Evolutionary conservation across 2,888 invertebrate genomes (phyloP).

Genomic region (Machimus rusticus): DNA sequence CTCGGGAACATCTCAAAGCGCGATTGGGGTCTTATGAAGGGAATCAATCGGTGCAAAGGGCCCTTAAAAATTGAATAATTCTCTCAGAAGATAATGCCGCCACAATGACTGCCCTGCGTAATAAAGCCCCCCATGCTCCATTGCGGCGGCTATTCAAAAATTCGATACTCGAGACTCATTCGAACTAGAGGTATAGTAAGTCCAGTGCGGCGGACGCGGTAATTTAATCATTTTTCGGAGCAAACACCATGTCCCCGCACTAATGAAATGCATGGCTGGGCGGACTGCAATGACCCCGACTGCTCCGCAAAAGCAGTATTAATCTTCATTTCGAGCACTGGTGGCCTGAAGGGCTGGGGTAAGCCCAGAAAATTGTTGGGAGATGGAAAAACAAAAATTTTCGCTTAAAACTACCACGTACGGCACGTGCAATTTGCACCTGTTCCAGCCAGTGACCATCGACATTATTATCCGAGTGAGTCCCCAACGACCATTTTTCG

Average conservation of each 20-base stretch:
- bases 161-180: neutral
- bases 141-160: neutral
- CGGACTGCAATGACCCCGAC: neutral
- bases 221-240: neutral
- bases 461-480: neutral
- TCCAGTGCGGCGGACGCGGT: neutral
- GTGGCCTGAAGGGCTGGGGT: neutral
- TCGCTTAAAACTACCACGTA: neutral
- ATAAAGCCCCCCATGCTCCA: neutral
- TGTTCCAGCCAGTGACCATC: neutral
- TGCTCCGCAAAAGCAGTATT: neutral
- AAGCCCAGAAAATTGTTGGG: neutral
- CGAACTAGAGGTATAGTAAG: neutral
- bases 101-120: neutral
- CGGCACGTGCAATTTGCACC: slow-evolving; percentile 14
- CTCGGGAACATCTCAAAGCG: neutral
- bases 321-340: neutral
- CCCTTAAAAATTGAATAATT: neutral
- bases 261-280: slow-evolving; percentile 15
- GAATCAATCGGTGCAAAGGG: neutral
- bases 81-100: neutral
- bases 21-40: neutral
- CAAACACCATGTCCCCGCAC: neutral
- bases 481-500: neutral
- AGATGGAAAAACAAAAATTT: neutral